These are phyloP conservation scores for Papilio demoleus DNA, from an alignment of 2,888 invertebrate genomes.

Conservation along the genomic window DNA sequence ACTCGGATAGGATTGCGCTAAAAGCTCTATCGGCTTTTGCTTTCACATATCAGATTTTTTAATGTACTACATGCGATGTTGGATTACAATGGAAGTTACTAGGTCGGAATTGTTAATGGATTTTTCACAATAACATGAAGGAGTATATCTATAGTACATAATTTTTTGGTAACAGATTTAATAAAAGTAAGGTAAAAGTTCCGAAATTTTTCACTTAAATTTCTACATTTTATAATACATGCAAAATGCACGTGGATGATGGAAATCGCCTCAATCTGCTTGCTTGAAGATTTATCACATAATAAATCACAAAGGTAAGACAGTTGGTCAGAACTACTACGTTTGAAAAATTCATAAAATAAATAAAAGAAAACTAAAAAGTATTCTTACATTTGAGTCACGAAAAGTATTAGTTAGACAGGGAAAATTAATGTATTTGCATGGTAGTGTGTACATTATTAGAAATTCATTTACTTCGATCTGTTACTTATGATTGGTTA, in stretches of 20 bases:
- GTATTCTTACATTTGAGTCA: neutral
- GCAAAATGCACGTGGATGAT: conserved; percentile 23
- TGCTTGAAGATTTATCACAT: conserved; percentile 21
- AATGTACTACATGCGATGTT: conserved; percentile 1
- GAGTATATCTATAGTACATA: neutral
- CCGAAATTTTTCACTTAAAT: conserved; percentile 15
- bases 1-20: conserved; percentile 15
- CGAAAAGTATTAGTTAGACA: too few species aligned
- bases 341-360: conserved; percentile 23
- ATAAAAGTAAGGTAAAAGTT: neutral
- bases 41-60: conserved; percentile 9
- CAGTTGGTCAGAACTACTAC: conserved; percentile 31
- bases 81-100: neutral
- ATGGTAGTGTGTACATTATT: too few species aligned
- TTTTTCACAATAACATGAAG: neutral
- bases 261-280: neutral
- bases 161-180: neutral
- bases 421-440: too few species aligned
- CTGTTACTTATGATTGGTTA: too few species aligned
- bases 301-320: conserved; percentile 30
- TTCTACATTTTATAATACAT: conserved; percentile 7
- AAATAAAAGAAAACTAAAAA: neutral
- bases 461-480: too few species aligned
- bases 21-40: conserved; percentile 16
- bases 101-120: neutral